Evolutionary conservation across 2,888 invertebrate genomes (phyloP), one percentile per base, ranked within the genome.

Genomic region (Nymphalis polychloros): DNA sequence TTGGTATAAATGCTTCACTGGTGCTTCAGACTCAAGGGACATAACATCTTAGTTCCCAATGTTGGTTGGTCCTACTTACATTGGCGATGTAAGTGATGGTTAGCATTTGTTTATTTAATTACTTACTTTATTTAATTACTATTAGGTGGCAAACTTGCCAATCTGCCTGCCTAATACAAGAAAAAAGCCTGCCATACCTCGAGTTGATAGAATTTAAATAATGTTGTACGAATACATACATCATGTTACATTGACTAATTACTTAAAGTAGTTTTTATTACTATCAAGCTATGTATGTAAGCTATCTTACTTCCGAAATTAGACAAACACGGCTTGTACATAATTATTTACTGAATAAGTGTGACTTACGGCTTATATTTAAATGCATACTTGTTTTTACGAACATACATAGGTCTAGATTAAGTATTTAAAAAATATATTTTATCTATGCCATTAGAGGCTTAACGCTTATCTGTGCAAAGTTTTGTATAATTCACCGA

Each of bases 401-500:
- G 7, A n/a, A 57, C 10, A 41, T 13, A 57, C 7, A n/a, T 31
- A 5, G 27, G 6, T 27, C 19, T 41, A 19, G 19, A 57, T 57
- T 41, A 41, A 57, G 57, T 17, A n/a, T 55, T 19, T 19, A 57
- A 55, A 55, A 57, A 53, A 53, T 53, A 41, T 19, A 57, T 57
- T 1, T 6, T 57, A 57, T 57, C 35, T 57, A 19, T 41, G 19
- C 35, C n/a, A 57, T 57, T 57, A 41, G 13, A 31, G 41, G 17
- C 41, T 57, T 57, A 57, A 57, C 41, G 57, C 41, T 57, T 41
- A 57, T 57, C 19, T 41, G 41, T 41, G 57, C 41, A 41, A 41
- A 57, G 35, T 57, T 57, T 57, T 57, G 57, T 57, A 57, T 57
- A 57, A 57, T 41, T 57, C 41, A 57, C 57, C 57, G 41, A 57